Evolutionary conservation across 2,888 invertebrate genomes (phyloP).

Genomic region (Acrobasis repandana): DNA sequence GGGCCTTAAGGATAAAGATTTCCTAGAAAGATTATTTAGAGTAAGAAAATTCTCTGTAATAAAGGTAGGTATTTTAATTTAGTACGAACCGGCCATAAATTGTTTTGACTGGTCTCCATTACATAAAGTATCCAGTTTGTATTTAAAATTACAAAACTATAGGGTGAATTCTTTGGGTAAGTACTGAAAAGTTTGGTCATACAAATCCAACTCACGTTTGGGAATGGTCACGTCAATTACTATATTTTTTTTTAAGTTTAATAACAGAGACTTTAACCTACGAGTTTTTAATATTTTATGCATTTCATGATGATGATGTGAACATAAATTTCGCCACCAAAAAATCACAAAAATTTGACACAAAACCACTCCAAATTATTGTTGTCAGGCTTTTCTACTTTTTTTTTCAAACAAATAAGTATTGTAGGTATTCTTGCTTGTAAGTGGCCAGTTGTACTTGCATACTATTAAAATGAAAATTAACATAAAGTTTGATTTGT

Average conservation of each 20-base stretch:
- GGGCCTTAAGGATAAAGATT: too few species aligned
- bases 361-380: neutral
- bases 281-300: constrained; percentile 48
- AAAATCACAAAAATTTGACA: constrained; percentile 15
- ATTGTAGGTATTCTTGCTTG: too few species aligned
- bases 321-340: constrained; percentile 3
- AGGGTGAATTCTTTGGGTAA: constrained; percentile 25
- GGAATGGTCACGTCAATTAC: constrained; percentile 34
- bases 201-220: constrained; percentile 46
- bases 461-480: too few species aligned
- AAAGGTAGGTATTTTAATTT: constrained; percentile 15
- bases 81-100: constrained; percentile 46
- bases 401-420: neutral
- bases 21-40: neutral
- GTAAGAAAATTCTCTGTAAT: neutral
- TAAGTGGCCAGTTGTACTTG: too few species aligned
- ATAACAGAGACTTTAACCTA: constrained; percentile 35
- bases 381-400: neutral
- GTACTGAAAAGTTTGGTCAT: constrained; percentile 30
- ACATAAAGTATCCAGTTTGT: constrained; percentile 43
- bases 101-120: constrained; percentile 44
- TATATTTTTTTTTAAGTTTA: constrained; percentile 42
- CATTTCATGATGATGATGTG: constrained; percentile 53
- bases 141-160: constrained; percentile 20
- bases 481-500: too few species aligned